A percentile compares a stretch with the other conserved stretches of the same genome.
Evolutionary conservation across 1,140 invertebrate species (phyloP).

Genomic region (Helicoverpa armigera): DNA sequence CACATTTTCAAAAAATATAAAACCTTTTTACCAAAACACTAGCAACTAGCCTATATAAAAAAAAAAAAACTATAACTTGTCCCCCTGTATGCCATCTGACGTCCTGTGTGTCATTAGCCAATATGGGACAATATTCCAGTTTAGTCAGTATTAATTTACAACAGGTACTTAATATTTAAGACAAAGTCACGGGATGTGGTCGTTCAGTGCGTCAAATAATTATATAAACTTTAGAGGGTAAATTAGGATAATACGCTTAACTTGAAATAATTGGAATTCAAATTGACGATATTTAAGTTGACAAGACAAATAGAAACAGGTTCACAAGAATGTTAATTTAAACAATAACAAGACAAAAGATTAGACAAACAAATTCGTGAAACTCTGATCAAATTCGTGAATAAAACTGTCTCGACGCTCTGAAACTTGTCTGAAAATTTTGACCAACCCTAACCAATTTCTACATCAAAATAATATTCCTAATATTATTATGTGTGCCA

Average conservation of each 20-base stretch:
- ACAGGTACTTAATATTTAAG: conserved; percentile 22
- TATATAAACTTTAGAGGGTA: neutral
- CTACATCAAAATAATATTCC: too few species aligned
- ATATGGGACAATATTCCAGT: conserved; percentile 54
- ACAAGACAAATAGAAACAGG: too few species aligned
- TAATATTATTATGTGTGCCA: neutral
- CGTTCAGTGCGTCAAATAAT: conserved; percentile 10
- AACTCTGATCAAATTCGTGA: too few species aligned
- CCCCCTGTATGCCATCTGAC: conserved; percentile 65
- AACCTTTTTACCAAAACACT: conserved; percentile 45
- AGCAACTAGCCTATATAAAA: conserved; percentile 62
- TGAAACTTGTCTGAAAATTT: too few species aligned
- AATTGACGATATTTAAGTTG: too few species aligned
- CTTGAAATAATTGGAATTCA: too few species aligned
- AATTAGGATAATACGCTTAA: neutral
- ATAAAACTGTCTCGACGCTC: too few species aligned
- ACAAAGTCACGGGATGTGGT: conserved; percentile 1
- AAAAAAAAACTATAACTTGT: conserved; percentile 60
- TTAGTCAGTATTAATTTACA: conserved; percentile 43
- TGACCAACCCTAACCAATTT: too few species aligned
- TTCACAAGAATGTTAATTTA: too few species aligned
- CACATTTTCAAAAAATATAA: conserved; percentile 46
- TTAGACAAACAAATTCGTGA: too few species aligned
- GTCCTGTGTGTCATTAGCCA: conserved; percentile 53
- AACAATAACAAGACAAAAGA: too few species aligned